Evolutionary conservation across 2,888 invertebrate species (phyloP).

Genomic region (Ectemnius continuus): DNA sequence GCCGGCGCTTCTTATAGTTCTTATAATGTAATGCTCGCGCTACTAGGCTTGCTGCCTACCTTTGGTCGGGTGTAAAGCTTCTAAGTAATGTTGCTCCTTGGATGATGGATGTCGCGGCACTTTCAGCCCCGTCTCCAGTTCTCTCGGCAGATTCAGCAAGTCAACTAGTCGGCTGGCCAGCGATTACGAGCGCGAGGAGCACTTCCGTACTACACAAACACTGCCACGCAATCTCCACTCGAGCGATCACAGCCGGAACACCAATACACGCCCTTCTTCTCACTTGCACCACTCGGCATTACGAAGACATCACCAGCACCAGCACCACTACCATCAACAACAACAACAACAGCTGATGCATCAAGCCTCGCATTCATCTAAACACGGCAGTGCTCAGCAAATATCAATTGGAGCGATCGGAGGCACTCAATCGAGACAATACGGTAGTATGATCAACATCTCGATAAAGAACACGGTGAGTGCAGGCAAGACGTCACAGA

Average conservation of each 20-base stretch:
- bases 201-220: slow-evolving; percentile 85
- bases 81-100: background rate
- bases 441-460: slow-evolving; percentile 81
- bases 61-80: background rate
- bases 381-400: slow-evolving; percentile 5
- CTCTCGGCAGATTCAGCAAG: slow-evolving; percentile 90
- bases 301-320: slow-evolving; percentile 28
- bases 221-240: slow-evolving; percentile 82
- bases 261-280: background rate
- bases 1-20: slow-evolving; percentile 11
- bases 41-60: background rate
- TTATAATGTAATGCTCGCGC: background rate
- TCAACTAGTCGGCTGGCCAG: slow-evolving; percentile 85
- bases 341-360: slow-evolving; percentile 7
- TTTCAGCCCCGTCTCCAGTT: slow-evolving; percentile 85
- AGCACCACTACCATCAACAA: slow-evolving; percentile 16
- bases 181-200: slow-evolving; percentile 81
- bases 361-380: background rate
- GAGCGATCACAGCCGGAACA: slow-evolving; percentile 62
- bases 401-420: slow-evolving; percentile 8
- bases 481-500: slow-evolving; percentile 56
- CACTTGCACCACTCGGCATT: slow-evolving; percentile 1
- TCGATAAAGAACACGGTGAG: slow-evolving; percentile 80
- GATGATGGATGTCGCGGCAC: slow-evolving; percentile 48
- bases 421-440: slow-evolving; percentile 59